Conservation (phyloP, 1,140 invertebrate species). For the Bombus confusus region DNA sequence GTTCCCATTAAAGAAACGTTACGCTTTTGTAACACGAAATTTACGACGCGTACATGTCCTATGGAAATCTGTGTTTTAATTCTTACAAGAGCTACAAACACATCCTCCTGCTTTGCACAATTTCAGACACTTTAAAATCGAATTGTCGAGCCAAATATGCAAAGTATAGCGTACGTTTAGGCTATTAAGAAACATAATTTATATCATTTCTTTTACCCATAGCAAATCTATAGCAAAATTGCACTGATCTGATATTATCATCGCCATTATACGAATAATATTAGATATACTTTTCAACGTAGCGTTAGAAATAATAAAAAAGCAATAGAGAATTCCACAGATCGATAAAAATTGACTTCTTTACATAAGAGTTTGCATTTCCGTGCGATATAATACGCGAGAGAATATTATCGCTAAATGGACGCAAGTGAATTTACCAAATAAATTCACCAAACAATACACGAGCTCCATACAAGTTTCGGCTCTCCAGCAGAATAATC, state of each 20-base stretch:
- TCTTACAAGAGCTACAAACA: background rate
- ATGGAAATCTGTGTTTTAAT: background rate
- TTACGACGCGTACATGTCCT: background rate
- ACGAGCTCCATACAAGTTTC: background rate
- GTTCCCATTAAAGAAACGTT: background rate
- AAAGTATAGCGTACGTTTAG: too few species aligned
- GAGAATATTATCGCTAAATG: background rate
- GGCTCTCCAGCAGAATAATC: background rate
- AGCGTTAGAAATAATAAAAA: too few species aligned
- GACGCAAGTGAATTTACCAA: background rate
- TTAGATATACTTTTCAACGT: too few species aligned
- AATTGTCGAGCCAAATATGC: too few species aligned
- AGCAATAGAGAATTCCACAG: background rate
- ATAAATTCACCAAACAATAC: background rate
- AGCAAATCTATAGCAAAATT: too few species aligned
- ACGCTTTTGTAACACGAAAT: background rate
- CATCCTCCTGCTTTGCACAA: too few species aligned
- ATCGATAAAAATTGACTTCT: background rate
- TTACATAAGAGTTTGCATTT: background rate
- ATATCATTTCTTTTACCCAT: too few species aligned
- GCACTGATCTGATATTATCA: too few species aligned
- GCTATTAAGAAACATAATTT: too few species aligned
- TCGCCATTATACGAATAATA: too few species aligned
- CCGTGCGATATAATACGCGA: background rate
- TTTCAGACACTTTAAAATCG: too few species aligned